Conservation (phyloP, 2,113 vertebrate genomes). For the Petaurus breviceps region DNA sequence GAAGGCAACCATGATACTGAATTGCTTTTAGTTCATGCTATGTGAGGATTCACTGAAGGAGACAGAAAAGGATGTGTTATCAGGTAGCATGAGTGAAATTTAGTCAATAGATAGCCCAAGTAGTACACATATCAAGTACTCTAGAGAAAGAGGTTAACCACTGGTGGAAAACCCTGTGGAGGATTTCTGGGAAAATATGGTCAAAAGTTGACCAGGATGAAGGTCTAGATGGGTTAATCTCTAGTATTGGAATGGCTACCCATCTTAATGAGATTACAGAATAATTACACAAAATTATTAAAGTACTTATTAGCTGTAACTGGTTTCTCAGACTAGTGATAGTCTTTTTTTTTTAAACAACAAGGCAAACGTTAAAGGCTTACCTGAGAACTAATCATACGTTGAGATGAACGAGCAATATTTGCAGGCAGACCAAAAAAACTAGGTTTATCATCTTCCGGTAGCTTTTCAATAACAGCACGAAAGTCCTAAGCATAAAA, state of each 20-base stretch:
- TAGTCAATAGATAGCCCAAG: not conserved
- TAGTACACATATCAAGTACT: not conserved
- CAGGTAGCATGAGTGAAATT: not conserved
- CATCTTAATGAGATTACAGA: not conserved
- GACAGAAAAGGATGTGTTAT: not conserved
- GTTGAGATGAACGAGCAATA: slow-evolving; percentile 94
- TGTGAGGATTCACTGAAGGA: not conserved
- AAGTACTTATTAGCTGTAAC: not conserved
- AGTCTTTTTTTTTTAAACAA: not conserved
- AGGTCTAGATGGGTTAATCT: not conserved
- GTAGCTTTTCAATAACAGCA: slow-evolving; percentile 91
- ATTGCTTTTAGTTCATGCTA: not conserved
- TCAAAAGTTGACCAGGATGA: not conserved
- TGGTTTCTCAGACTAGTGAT: not conserved
- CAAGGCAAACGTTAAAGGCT: not conserved
- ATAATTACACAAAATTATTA: not conserved
- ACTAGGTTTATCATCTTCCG: slow-evolving; percentile 94
- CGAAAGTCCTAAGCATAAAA: slow-evolving; percentile 90
- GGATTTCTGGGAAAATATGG: not conserved
- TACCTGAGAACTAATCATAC: slow-evolving; percentile 95
- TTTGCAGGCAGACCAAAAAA: slow-evolving; percentile 98
- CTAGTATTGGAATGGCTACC: not conserved
- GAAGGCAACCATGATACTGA: not conserved
- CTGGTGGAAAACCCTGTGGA: not conserved
- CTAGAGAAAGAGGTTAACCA: not conserved